Conservation (phyloP, 2,888 invertebrate species). For the Orthosia cruda region DNA sequence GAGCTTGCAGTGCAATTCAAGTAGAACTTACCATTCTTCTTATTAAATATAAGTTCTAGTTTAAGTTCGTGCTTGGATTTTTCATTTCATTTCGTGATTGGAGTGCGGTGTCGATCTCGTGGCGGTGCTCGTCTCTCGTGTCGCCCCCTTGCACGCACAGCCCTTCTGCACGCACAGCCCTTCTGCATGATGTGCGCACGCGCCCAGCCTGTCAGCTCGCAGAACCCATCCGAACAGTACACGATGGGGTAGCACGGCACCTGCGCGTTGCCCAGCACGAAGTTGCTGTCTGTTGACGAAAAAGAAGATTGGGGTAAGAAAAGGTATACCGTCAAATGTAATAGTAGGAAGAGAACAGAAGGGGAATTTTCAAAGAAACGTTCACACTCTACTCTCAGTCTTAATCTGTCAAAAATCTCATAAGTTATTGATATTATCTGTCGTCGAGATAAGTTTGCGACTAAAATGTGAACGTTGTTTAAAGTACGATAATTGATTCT, state of each 20-base stretch:
- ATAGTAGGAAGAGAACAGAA: background rate
- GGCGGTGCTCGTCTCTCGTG: slow-evolving; percentile 97
- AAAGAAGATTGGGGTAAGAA: slow-evolving; percentile 12
- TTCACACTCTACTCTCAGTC: background rate
- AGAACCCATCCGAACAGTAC: slow-evolving; percentile 99
- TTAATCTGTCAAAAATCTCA: background rate
- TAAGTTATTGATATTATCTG: background rate
- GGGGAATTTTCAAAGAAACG: background rate
- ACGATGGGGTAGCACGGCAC: slow-evolving; percentile 98
- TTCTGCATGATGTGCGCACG: slow-evolving; percentile 99
- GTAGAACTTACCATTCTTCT: slow-evolving; percentile 96
- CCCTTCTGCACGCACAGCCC: slow-evolving; percentile 98
- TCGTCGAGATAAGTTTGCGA: background rate
- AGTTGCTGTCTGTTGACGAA: slow-evolving; percentile 96
- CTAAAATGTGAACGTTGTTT: background rate
- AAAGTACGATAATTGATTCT: no score
- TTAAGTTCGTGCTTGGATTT: slow-evolving; percentile 98
- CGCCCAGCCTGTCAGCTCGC: slow-evolving; percentile 98
- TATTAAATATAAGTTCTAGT: slow-evolving; percentile 98
- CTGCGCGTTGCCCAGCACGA: slow-evolving; percentile 98
- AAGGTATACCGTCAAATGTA: background rate
- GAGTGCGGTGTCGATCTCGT: slow-evolving; percentile 97
- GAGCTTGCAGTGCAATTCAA: no score
- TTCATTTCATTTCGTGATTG: no score
- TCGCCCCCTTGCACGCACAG: slow-evolving; percentile 98